Evolutionary conservation across 1,140 invertebrate genomes (phyloP), one percentile per base, ranked within the genome.

Genomic region (Diuraphis noxia): DNA sequence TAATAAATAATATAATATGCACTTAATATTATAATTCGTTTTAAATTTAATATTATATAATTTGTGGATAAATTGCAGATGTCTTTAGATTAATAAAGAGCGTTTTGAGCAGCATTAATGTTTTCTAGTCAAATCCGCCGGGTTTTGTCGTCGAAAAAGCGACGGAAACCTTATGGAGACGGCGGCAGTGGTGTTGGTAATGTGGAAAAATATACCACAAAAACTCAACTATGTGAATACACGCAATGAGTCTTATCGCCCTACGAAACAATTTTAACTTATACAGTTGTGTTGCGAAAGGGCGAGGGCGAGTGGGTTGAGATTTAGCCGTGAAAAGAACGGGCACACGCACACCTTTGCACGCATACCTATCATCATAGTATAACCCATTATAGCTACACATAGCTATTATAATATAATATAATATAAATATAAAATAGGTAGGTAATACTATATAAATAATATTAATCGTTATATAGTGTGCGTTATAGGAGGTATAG

Each of bases 391-490:
- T 63, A 63, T n/a, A 49, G 46, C 30, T 21, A 63, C 56, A 63
- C 30, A 63, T 63, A n/a, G 56, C 4, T 63, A 56, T 56, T 63
- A 63, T 30, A 25, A 56, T 30, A 56, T 30, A 56, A 56, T 63
- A 63, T 72, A 72, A 72, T n/a, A n/a, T 72, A 72, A 72, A n/a
- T 72, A 72, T n/a, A n/a, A 72, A 72, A 72, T 72, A 72, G 56
- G 56, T 72, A 63, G n/a, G n/a, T n/a, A n/a, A n/a, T n/a, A n/a
- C n/a, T 30, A n/a, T 63, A 63, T 63, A 72, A 72, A 43, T 43
- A 56, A n/a, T n/a, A n/a, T n/a, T n/a, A n/a, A 72, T n/a, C n/a
- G 56, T 72, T 72, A 72, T 72, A 63, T 72, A n/a, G 56, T 72
- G n/a, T 72, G 56, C 13, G 56, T n/a, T 56, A 30, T 56, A 56